Percentiles rank a stretch among this genome's conserved stretches.
Evolutionary conservation across 2,888 invertebrate genomes (phyloP).

Genomic region (Latheticus oryzae): DNA sequence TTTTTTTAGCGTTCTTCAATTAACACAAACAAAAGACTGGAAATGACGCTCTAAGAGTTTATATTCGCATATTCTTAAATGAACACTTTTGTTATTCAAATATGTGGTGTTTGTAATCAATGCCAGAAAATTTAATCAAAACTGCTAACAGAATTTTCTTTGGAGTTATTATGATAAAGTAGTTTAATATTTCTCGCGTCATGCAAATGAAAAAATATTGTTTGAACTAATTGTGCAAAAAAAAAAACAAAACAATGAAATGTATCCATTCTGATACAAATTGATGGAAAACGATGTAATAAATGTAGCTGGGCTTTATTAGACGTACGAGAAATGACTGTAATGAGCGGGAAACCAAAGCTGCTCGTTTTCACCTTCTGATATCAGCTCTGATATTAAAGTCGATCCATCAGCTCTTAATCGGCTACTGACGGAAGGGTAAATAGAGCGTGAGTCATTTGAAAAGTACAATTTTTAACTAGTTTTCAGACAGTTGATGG

Average conservation of each 20-base stretch:
- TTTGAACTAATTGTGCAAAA: conserved; percentile 38
- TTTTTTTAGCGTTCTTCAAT: conserved; percentile 47
- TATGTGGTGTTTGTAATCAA: no score
- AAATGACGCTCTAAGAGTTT: no score
- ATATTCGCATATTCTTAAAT: no score
- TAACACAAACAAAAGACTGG: conserved; percentile 48
- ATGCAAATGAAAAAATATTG: conserved; percentile 41
- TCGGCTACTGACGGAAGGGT: conserved; percentile 40
- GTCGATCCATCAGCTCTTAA: conserved; percentile 51
- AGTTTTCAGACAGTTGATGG: no score
- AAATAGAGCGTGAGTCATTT: conserved; percentile 35
- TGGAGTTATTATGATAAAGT: conserved; percentile 62
- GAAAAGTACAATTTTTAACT: no score
- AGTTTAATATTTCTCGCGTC: conserved; percentile 60
- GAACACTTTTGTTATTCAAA: no score
- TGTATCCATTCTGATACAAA: conserved; percentile 27
- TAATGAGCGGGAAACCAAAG: conserved; percentile 58
- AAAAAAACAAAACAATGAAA: conserved; percentile 2
- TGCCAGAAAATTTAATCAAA: no score
- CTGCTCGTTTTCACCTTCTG: conserved; percentile 50
- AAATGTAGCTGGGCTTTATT: conserved; percentile 51
- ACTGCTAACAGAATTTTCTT: no score
- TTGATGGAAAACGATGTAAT: conserved; percentile 42
- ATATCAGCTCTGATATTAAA: conserved; percentile 51
- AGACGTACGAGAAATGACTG: conserved; percentile 58